A percentile compares a stretch with the other conserved stretches of the same genome.
Conservation (phyloP, 2,888 invertebrate species). For the Drepanosiphum platanoidis region DNA sequence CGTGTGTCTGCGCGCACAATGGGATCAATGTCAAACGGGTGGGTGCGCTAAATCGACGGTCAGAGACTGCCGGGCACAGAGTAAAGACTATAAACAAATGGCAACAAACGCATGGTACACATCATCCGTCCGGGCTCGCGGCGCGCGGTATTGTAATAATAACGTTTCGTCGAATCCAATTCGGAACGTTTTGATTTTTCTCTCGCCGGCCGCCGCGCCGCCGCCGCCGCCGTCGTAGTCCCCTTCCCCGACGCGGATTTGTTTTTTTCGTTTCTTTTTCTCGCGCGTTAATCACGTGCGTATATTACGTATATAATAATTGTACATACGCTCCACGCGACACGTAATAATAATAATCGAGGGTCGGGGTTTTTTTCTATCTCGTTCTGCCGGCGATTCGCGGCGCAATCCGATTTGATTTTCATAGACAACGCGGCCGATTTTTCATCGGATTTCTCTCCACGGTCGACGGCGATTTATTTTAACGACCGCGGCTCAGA, state of each 20-base stretch:
- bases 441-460: neutral
- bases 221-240: too few species aligned
- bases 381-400: too few species aligned
- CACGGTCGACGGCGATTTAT: conserved; percentile 28
- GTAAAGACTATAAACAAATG: conserved; percentile 56
- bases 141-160: conserved; percentile 57
- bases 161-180: conserved; percentile 61
- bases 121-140: conserved; percentile 36
- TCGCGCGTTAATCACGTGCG: neutral
- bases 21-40: conserved; percentile 62
- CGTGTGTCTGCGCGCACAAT: conserved; percentile 52
- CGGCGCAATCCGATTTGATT: neutral
- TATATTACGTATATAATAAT: neutral
- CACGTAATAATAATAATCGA: too few species aligned
- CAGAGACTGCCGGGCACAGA: too few species aligned
- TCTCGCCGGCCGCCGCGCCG: neutral
- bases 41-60: conserved; percentile 61
- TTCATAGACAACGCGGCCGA: neutral
- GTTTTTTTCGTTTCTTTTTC: conserved; percentile 4
- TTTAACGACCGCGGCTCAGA: conserved; percentile 16
- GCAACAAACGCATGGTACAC: conserved; percentile 55
- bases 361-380: too few species aligned
- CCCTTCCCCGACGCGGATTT: neutral
- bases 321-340: neutral
- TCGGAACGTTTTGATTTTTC: conserved; percentile 54